Evolutionary conservation across 2,888 invertebrate species (phyloP).

Genomic region (Plusia festucae): DNA sequence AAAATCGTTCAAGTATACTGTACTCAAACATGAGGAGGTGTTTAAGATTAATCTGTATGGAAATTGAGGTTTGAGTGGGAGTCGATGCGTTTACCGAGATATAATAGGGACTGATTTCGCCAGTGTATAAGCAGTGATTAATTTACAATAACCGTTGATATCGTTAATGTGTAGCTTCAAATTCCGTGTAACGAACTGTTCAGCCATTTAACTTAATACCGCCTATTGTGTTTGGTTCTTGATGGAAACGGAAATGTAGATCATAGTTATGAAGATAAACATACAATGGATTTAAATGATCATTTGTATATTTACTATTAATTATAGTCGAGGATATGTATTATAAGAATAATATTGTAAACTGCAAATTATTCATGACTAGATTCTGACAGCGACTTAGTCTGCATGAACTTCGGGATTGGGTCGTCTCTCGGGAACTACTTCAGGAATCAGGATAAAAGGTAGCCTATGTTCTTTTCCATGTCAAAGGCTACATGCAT

Average conservation of each 20-base stretch:
- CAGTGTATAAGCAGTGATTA: slow-evolving; percentile 35
- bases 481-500: too few relatives aligned
- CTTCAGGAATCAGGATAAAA: too few relatives aligned
- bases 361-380: too few relatives aligned
- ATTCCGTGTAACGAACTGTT: slow-evolving; percentile 23
- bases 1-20: slow-evolving; percentile 54
- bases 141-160: slow-evolving; percentile 39
- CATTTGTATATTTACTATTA: background rate
- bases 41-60: slow-evolving; percentile 64
- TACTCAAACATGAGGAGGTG: slow-evolving; percentile 56
- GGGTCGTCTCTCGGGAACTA: too few relatives aligned
- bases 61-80: slow-evolving; percentile 49
- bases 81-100: slow-evolving; percentile 23
- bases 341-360: too few relatives aligned
- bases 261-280: background rate
- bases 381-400: too few relatives aligned
- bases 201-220: slow-evolving; percentile 31
- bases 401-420: too few relatives aligned
- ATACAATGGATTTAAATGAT: background rate
- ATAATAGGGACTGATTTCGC: slow-evolving; percentile 43
- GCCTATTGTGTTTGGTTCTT: slow-evolving; percentile 32
- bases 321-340: too few relatives aligned
- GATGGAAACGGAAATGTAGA: slow-evolving; percentile 23
- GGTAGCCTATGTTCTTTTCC: too few relatives aligned
- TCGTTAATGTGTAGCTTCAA: slow-evolving; percentile 25